Base-by-base conservation (phyloP, 2,888 invertebrate genomes). In the Brachylomia viminalis region DNA sequence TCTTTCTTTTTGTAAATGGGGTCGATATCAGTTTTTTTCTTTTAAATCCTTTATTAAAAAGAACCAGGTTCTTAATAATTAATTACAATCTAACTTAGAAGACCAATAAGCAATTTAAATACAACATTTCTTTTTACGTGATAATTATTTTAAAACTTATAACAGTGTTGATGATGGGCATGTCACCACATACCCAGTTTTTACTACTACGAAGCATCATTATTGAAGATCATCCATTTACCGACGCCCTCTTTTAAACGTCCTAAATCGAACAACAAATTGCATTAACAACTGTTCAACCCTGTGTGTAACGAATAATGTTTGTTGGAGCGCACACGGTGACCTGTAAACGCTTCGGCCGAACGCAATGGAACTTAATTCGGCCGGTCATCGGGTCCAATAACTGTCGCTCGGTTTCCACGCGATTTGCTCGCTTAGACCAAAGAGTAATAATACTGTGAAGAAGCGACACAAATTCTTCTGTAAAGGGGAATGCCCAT, bases 381-480 rank as follows among this genome's bases (percentile, higher is more conserved):
- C 91, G 85, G 87, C 85, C 86, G 86, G 88, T 89, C 87, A 86
- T 89, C 88, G 87, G 75, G 81, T 88, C 91, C 91, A 92, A 92
- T 92, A 92, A 91, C 91, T 92, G 92, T 92, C 92, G 90, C 83
- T 85, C 86, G 89, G 76, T 90, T 92, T 92, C 90, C 92, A 83
- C 88, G 86, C 90, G 90, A 92, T 92, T 91, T 88, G 88, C 86
- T 75, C 81, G 80, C 83, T 75, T 78, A 79, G 82, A 64, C 20
- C 77, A 64, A 33, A 58, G 77, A 82, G 1, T 23, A 49, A 30
- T 33, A 17, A 23, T 7, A 7, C 2, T 54, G 10, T 47, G 61
- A 17, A 77, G 83, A 77, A 13, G 56, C 4, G 77, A 56, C 30
- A 82, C 15, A 1, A 2, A 0, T 23, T 49, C 2, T 45, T 45